Base-by-base conservation (phyloP, 2,113 vertebrate genomes). In the Xiphias gladius region DNA sequence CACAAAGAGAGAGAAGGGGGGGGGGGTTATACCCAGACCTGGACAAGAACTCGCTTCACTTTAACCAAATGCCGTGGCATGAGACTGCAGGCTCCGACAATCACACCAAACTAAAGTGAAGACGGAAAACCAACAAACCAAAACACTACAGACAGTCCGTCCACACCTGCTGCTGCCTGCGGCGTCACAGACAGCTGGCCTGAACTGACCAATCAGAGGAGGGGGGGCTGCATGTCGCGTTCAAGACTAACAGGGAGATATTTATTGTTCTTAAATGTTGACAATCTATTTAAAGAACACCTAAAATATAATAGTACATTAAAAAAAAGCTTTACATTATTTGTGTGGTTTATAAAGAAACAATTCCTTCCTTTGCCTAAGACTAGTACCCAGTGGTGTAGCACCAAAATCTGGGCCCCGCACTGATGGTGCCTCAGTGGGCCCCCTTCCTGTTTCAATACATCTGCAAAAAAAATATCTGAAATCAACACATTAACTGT, bases 131-230 rank as follows among this genome's bases (percentile, higher is more conserved):
- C 19, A 19, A n/a, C 11, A 66, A 30, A 37, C 19, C 14, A 35
- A 71, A 57, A 80, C 48, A 71, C 17, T 35, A 24, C 1, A 39
- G 55, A 82, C 10, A 43, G 28, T 76, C 22, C 68, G 32, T 80
- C 39, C 76, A 73, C 86, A 82, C 35, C 83, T 84, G 83, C 79
- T 75, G 85, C 79, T 80, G 62, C 61, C 57, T 43, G 70, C 46
- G 0, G 37, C 86, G 83, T 88, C 86, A 87, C 62, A 22, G 39
- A 67, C 90, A 94, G 83, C 81, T 93, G 91, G 37, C 46, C 65
- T 30, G 1, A 9, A 22, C 19, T 2, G 75, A 37, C 93, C 90
- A 93, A 94, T 94, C 89, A 88, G 58, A 68, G 55, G 13, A 64
- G 50, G 19, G 22, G 12, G 2, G 2, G 20, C 22, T 0, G 24